Percentiles rank a stretch among this genome's conserved stretches.
These are phyloP conservation scores for Ciona savignyi DNA, from an alignment of 23 tunicate genomes.

Conservation along the genomic window DNA sequence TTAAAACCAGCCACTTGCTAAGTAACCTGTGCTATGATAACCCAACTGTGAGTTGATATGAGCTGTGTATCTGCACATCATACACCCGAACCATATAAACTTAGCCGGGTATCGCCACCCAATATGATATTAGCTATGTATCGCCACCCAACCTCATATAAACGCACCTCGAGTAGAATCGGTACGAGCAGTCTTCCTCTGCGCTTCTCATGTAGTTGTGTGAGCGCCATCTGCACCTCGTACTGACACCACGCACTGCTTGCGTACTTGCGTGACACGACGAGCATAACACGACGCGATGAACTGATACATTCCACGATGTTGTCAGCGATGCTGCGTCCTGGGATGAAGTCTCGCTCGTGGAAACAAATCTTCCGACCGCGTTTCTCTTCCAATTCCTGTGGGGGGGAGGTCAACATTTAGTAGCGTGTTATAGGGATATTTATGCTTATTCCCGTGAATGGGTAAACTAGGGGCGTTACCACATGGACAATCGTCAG, in stretches of 20 bases:
- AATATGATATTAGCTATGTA: too few relatives aligned
- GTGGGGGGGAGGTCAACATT: too few relatives aligned
- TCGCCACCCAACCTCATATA: constrained; percentile 37
- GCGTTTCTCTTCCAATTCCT: constrained; percentile 75
- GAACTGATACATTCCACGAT: constrained; percentile 71
- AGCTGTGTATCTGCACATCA: too few relatives aligned
- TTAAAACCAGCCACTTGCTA: background rate
- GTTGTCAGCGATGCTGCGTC: constrained; percentile 72
- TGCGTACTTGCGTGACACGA: constrained; percentile 58
- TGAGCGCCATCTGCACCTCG: constrained; percentile 88
- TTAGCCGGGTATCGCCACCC: too few relatives aligned
- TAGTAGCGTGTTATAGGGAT: too few relatives aligned
- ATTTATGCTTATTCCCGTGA: too few relatives aligned
- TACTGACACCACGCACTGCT: constrained; percentile 83
- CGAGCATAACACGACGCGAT: constrained; percentile 64
- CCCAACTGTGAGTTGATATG: too few relatives aligned
- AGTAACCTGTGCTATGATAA: background rate
- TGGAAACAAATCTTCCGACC: constrained; percentile 57
- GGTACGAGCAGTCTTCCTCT: constrained; percentile 83
- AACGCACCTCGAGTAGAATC: constrained; percentile 73
- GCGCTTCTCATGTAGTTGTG: constrained; percentile 61
- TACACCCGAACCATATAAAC: too few relatives aligned
- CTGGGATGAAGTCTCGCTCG: constrained; percentile 80
- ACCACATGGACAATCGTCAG: too few relatives aligned
- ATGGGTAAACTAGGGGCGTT: too few relatives aligned